Percentiles rank a stretch among this genome's conserved stretches.
Conservation (phyloP, 2,113 vertebrate species). For the Pelobates fuscus region DNA sequence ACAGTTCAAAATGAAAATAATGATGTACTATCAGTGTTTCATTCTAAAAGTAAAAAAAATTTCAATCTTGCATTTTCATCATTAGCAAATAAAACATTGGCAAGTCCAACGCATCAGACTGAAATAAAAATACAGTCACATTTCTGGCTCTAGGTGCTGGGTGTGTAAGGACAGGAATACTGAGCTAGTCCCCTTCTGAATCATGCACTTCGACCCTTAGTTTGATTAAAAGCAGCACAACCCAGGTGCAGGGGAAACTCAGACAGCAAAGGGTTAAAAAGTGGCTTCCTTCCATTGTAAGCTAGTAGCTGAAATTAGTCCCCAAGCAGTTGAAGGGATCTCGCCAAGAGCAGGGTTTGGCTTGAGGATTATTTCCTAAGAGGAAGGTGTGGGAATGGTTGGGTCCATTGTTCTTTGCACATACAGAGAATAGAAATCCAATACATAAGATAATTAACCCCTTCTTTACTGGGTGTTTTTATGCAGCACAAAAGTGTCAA, state of each 20-base stretch:
- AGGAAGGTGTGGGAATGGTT: slow-evolving; percentile 34
- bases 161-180: slow-evolving; percentile 13
- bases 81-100: neutral
- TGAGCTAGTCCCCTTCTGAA: slow-evolving; percentile 18
- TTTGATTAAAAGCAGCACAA: slow-evolving; percentile 24
- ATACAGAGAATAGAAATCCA: neutral
- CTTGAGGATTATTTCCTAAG: slow-evolving; percentile 29
- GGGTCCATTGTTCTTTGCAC: slow-evolving; percentile 22
- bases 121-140: neutral
- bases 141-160: neutral
- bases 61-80: too few relatives aligned
- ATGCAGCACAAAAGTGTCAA: too few relatives aligned
- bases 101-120: neutral
- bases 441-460: neutral
- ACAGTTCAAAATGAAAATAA: too few relatives aligned
- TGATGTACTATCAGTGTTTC: too few relatives aligned
- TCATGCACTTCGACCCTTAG: slow-evolving; percentile 17
- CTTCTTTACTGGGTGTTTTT: neutral
- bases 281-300: slow-evolving; percentile 35
- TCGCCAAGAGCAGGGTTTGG: slow-evolving; percentile 19
- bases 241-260: slow-evolving; percentile 40
- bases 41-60: too few relatives aligned
- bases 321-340: slow-evolving; percentile 37
- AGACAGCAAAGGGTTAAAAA: slow-evolving; percentile 38
- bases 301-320: slow-evolving; percentile 23